Evolutionary conservation across 2,113 vertebrate species (phyloP), one percentile per base, ranked within the genome.

Genomic region (Corythornis cristatus): DNA sequence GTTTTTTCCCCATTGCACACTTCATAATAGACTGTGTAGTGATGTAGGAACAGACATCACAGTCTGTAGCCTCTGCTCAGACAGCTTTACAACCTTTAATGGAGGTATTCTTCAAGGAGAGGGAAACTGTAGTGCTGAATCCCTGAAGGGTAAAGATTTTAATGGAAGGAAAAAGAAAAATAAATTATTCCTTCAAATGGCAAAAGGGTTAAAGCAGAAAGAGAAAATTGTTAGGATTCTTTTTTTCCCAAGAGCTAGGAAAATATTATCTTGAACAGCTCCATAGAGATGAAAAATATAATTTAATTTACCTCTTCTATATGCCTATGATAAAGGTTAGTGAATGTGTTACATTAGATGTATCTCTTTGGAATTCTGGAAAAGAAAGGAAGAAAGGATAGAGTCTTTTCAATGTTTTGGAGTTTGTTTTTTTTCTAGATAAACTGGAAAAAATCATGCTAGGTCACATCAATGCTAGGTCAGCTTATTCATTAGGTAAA

Each of bases 261-360:
- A 43, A 54, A 67, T 64, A 77, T 88, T 40, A 43, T 60, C 26
- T 35, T 78, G 43, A 88, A 84, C 23, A 81, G 92, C 26, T 91
- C 81, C 48, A 77, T 11, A 78, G 74, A 92, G 56, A 96, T 80
- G 56, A 94, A 96, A 93, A 95, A 83, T 91, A 93, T 22, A 53
- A 88, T 93, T 42, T 91, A 93, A 93, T 77, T 83, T 94, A 72
- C n/a, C 89, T 76, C 82, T 72, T 56, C 71, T 67, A 3, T 25
- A 84, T 78, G 50, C n/a, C 61, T 90, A 17, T 46, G 3, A 62
- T 48, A 85, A 75, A 79, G 4, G 35, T 71, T 80, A 37, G 10
- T 57, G 37, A 88, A 88, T 94, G 70, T 70, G 19, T 70, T 82
- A 57, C 0, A 1, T 76, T 80, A 77, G 42, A 20, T 64, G 48